Evolutionary conservation across 2,888 invertebrate genomes (phyloP), one percentile per base, ranked within the genome.

Genomic region (Baronia brevicornis): DNA sequence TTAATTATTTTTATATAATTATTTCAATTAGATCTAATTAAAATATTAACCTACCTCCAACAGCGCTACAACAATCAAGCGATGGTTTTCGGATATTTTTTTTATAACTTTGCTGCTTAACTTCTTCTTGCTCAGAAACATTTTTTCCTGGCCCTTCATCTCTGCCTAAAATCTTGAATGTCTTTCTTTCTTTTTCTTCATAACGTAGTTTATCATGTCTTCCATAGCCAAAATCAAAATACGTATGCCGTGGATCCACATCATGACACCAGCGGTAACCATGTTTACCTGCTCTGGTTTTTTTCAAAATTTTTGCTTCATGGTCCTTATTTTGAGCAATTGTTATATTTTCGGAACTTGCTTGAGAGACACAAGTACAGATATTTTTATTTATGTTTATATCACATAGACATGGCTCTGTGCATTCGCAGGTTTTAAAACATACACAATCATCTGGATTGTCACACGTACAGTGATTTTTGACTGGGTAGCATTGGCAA

Each of bases 41-140:
- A 3, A 24, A 6, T 20, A 14, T 15, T 8, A 25, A 20, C 22
- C 32, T 56, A 78, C 84, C 84, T 43, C 84, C 84, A 46, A 84
- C 73, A 26, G 79, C 60, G 47, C 80, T 82, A 46, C 84, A 84
- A 38, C 82, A 84, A 43, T 84, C 84, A 35, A 84, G 48, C 14
- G 79, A 72, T 20, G 77, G 63, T 35, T 64, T 75, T 11, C 64
- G 53, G 25, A 55, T 39, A 54, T 63, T 67, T 39, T 55, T 65
- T 41, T 67, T 68, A 36, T 53, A 82, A 21, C 51, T 50, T n/a
- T 75, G 74, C 11, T 57, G 45, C 29, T 57, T 41, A 1, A 50
- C 33, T n/a, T 56, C 65, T 39, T 69, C 64, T 25, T 60, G 41
- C 3, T 54, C 47, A 38, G 67, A 65, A 12, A 44, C 39, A n/a